A percentile compares a stretch with the other conserved stretches of the same genome.
phyloP scores from a whole-genome alignment of 1,140 invertebrate species.

The Augochlora pura region DNA sequence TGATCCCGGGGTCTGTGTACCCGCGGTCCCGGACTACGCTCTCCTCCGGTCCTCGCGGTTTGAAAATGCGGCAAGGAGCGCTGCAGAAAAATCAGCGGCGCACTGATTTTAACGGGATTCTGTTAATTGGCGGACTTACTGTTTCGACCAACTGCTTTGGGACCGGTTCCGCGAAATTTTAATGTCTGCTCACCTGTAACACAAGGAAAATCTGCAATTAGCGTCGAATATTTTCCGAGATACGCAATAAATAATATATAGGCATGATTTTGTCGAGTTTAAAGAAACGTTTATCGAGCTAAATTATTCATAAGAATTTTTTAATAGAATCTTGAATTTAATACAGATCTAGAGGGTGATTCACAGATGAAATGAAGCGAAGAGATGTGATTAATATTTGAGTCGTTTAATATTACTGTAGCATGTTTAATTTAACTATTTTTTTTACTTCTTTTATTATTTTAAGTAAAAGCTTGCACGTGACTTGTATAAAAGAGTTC shows the following conservation, averaged over 20 bases:
- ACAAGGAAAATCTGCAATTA: not conserved
- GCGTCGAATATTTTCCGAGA: not conserved
- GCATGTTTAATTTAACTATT: too few relatives aligned
- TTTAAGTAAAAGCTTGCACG: too few relatives aligned
- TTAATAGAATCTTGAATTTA: too few relatives aligned
- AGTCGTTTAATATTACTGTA: too few relatives aligned
- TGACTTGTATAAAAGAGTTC: too few relatives aligned
- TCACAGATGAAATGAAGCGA: too few relatives aligned
- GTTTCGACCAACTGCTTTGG: slow-evolving; percentile 1
- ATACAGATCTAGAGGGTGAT: too few relatives aligned
- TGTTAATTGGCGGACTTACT: slow-evolving; percentile 10
- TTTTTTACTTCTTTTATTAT: too few relatives aligned
- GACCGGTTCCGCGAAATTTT: not conserved
- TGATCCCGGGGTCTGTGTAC: slow-evolving; percentile 4
- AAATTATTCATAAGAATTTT: too few relatives aligned
- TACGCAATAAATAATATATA: too few relatives aligned
- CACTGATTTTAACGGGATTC: slow-evolving; percentile 22
- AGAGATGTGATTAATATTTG: too few relatives aligned
- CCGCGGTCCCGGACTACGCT: not conserved
- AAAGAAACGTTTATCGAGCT: too few relatives aligned
- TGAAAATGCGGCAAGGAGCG: not conserved
- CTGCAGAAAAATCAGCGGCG: not conserved
- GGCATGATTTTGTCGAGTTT: not conserved
- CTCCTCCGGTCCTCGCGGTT: not conserved
- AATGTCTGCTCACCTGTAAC: slow-evolving; percentile 16